These are phyloP conservation scores for Drosophila ficusphila DNA, from an alignment of 1,140 invertebrate species.

Conservation along the genomic window DNA sequence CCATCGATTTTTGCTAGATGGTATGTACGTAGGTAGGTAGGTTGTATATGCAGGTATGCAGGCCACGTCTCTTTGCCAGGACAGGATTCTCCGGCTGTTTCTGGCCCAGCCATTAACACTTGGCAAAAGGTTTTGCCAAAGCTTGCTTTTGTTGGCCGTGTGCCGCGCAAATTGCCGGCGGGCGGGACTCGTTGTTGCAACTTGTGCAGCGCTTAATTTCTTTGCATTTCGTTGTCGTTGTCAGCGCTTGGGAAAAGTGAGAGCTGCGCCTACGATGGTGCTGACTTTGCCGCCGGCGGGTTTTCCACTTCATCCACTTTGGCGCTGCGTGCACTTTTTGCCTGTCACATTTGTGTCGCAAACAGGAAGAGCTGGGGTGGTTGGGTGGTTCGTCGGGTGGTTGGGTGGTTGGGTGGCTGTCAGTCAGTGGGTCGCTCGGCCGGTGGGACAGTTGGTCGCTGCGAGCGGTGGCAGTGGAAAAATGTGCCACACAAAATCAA, in stretches of 20 bases:
- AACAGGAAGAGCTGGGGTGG: conserved; percentile 69
- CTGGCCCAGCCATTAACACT: conserved; percentile 35
- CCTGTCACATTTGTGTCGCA: conserved; percentile 83
- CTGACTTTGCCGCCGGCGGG: conserved; percentile 46
- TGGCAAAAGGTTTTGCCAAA: conserved; percentile 35
- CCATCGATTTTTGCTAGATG: conserved; percentile 41
- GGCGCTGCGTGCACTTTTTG: conserved; percentile 76
- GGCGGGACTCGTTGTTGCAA: conserved; percentile 50
- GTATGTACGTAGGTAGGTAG: background rate
- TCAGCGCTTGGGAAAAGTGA: conserved; percentile 52
- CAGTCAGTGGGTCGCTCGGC: conserved; percentile 38
- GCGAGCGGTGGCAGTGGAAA: conserved; percentile 46
- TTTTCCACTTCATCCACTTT: conserved; percentile 79
- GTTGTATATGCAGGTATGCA: conserved; percentile 15
- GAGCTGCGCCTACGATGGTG: conserved; percentile 24
- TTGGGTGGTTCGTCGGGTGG: conserved; percentile 1
- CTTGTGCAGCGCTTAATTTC: conserved; percentile 79
- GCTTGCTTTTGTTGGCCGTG: conserved; percentile 33
- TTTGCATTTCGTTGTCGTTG: conserved; percentile 77
- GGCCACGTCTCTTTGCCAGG: conserved; percentile 24
- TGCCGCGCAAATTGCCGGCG: conserved; percentile 36
- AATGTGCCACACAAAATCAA: conserved; percentile 74
- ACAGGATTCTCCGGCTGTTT: background rate
- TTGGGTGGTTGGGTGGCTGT: conserved; percentile 8
- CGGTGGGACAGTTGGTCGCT: conserved; percentile 25